phyloP scores from a whole-genome alignment of 2,888 invertebrate genomes.

The Drosophila yooni region DNA sequence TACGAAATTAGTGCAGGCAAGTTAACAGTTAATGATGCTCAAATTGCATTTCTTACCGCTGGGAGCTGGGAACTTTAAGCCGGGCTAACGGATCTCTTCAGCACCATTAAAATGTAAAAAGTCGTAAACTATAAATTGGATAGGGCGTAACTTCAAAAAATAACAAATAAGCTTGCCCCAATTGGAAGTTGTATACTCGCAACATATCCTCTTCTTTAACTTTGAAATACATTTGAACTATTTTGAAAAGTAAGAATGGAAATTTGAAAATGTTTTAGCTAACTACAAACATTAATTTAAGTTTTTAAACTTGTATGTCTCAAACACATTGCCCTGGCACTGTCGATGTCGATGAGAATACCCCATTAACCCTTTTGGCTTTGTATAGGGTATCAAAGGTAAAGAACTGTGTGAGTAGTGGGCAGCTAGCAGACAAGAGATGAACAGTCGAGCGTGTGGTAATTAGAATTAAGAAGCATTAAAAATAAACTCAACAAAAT shows the following conservation, averaged over 20 bases:
- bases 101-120: conserved; percentile 69
- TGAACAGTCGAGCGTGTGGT: conserved; percentile 71
- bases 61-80: conserved; percentile 41
- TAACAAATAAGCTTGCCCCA: neutral
- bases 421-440: conserved; percentile 52
- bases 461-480: conserved; percentile 78
- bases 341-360: neutral
- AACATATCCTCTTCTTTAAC: conserved; percentile 13
- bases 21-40: conserved; percentile 70
- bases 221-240: neutral
- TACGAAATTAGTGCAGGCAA: conserved; percentile 68
- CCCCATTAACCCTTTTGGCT: neutral
- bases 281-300: neutral
- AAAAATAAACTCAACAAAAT: conserved; percentile 69
- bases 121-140: conserved; percentile 76
- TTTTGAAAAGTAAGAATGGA: neutral
- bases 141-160: conserved; percentile 29
- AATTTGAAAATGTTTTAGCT: neutral
- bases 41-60: conserved; percentile 64
- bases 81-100: conserved; percentile 48
- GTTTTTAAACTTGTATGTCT: neutral
- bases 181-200: neutral
- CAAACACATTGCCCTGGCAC: neutral
- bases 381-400: conserved; percentile 28
- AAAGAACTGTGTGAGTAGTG: conserved; percentile 34